Evolutionary conservation across 2,888 invertebrate genomes (phyloP).

Genomic region (Nymphalis polychloros): DNA sequence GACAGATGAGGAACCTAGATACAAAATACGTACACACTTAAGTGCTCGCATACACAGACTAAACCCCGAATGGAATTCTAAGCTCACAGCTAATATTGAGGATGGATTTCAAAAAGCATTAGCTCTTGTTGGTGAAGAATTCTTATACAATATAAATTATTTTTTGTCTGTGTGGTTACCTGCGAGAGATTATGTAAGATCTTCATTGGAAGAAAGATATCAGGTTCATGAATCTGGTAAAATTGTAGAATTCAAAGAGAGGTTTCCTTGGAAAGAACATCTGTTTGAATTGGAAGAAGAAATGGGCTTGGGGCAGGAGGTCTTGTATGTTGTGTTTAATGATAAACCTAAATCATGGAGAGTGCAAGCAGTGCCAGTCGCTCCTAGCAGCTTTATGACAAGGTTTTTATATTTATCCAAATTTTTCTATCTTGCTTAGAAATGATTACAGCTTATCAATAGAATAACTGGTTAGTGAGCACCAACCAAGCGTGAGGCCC

Average conservation of each 20-base stretch:
- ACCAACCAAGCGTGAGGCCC: background rate
- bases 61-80: conserved; percentile 92
- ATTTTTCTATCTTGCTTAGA: background rate
- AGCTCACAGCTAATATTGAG: conserved; percentile 76
- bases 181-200: conserved; percentile 88
- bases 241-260: conserved; percentile 87
- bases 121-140: conserved; percentile 89
- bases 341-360: conserved; percentile 86
- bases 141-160: conserved; percentile 84
- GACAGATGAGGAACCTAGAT: conserved; percentile 86
- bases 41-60: conserved; percentile 88
- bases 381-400: conserved; percentile 85
- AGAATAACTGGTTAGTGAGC: background rate
- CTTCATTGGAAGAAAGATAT: conserved; percentile 86
- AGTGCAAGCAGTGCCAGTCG: conserved; percentile 91
- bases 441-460: background rate
- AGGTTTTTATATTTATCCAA: conserved; percentile 67
- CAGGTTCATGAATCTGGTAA: conserved; percentile 88
- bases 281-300: conserved; percentile 91
- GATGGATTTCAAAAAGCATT: conserved; percentile 89
- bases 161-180: conserved; percentile 90
- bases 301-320: conserved; percentile 80
- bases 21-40: conserved; percentile 90
- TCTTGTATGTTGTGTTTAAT: conserved; percentile 88
- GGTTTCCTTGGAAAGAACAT: conserved; percentile 96